Conservation (phyloP, 2,888 invertebrate genomes). For the Trichogramma dendrolimi region DNA sequence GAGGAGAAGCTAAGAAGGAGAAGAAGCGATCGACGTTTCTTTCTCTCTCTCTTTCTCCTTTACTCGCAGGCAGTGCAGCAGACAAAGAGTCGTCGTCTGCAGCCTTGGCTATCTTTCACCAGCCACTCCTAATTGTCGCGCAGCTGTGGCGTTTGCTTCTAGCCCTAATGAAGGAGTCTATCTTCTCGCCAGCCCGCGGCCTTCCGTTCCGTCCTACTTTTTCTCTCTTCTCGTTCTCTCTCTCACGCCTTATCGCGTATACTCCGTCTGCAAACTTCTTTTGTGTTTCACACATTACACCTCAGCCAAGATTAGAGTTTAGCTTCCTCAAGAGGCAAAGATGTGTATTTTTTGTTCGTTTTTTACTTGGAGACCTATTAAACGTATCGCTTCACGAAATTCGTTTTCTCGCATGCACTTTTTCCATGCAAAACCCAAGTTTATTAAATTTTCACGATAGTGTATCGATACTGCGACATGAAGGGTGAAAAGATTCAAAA, state of each 20-base stretch:
- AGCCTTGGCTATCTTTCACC: constrained; percentile 4
- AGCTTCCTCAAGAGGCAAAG: neutral
- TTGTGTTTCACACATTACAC: neutral
- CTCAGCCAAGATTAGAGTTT: neutral
- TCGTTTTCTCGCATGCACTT: no score
- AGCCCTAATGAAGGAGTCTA: no score
- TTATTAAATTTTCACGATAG: no score
- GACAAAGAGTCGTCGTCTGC: neutral
- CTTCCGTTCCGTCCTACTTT: constrained; percentile 14
- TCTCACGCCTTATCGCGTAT: neutral
- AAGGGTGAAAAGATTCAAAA: no score
- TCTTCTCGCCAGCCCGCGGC: no score
- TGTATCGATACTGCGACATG: no score
- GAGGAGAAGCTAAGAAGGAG: neutral
- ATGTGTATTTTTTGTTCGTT: no score
- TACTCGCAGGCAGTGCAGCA: neutral
- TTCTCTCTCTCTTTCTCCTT: constrained; percentile 1
- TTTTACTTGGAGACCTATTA: no score
- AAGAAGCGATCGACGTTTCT: neutral
- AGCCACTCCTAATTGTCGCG: no score
- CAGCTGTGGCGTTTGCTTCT: no score
- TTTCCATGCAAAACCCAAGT: no score
- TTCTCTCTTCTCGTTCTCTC: neutral
- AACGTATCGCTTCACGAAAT: no score
- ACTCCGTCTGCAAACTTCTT: neutral